Conservation (phyloP, 1,140 invertebrate species). For the Diuraphis noxia region DNA sequence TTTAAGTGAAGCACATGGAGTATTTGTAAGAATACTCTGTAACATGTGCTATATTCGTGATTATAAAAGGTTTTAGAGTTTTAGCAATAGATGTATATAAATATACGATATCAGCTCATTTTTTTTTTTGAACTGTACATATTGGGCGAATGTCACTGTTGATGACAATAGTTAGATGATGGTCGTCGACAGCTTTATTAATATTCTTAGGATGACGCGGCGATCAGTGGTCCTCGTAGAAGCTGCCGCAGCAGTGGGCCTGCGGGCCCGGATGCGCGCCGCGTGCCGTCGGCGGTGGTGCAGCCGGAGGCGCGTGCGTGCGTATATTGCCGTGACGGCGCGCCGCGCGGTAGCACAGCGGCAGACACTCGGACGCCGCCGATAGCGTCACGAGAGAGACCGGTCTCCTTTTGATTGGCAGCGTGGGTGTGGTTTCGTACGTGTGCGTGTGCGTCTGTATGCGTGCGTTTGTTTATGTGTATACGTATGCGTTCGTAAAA, state of each 20-base stretch:
- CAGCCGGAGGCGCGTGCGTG: neutral
- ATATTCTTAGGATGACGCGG: neutral
- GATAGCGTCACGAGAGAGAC: neutral
- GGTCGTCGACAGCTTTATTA: neutral
- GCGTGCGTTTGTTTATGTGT: neutral
- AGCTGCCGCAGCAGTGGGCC: neutral
- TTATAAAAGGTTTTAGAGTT: neutral
- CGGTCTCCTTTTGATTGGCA: constrained; percentile 52
- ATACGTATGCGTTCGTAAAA: neutral
- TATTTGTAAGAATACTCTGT: too few species aligned
- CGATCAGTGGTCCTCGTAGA: neutral
- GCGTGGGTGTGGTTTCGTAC: constrained; percentile 50
- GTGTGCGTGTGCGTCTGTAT: neutral
- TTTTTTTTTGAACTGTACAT: neutral
- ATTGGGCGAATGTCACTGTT: neutral
- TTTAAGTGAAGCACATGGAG: too few species aligned
- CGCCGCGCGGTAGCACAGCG: neutral
- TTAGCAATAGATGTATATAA: neutral
- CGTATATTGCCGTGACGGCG: neutral
- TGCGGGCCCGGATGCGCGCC: constrained; percentile 16
- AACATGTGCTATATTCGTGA: neutral
- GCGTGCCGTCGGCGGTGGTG: neutral
- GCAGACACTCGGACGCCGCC: constrained; percentile 49
- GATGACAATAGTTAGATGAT: too few species aligned
- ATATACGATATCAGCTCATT: neutral